These are phyloP conservation scores for Idaea dimidiata DNA, from an alignment of 2,888 invertebrate species.

Conservation along the genomic window DNA sequence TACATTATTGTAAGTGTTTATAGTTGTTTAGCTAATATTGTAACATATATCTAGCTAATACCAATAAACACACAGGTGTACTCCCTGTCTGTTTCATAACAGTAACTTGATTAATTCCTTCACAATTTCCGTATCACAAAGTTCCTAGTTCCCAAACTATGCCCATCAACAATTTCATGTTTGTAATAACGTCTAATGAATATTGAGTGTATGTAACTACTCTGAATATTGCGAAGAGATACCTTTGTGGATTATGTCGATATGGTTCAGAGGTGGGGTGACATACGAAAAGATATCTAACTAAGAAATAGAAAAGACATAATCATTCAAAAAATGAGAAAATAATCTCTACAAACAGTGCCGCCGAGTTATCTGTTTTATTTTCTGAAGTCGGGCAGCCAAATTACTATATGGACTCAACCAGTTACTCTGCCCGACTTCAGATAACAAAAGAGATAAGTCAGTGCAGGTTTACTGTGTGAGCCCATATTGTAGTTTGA, in stretches of 20 bases:
- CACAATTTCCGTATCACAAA: constrained; percentile 36
- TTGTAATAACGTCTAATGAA: constrained; percentile 53
- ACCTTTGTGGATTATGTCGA: constrained; percentile 25
- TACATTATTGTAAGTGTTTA: neutral
- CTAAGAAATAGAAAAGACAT: constrained; percentile 20
- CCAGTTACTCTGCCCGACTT: too few species aligned
- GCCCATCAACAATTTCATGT: constrained; percentile 48
- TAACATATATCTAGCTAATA: neutral
- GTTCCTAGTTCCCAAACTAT: constrained; percentile 46
- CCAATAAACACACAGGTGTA: neutral
- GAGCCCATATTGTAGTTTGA: too few species aligned
- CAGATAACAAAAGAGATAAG: too few species aligned
- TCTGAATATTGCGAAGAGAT: constrained; percentile 32
- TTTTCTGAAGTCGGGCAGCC: too few species aligned
- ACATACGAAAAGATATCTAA: constrained; percentile 11
- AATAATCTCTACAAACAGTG: too few species aligned
- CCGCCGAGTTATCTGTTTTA: too few species aligned
- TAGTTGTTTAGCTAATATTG: neutral
- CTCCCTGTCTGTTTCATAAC: constrained; percentile 9
- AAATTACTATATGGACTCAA: too few species aligned
- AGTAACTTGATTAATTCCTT: constrained; percentile 32
- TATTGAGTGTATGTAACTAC: constrained; percentile 52
- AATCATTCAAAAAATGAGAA: too few species aligned
- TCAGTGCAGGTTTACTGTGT: too few species aligned
- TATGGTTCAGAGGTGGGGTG: constrained; percentile 22